A percentile compares a stretch with the other conserved stretches of the same genome.
phyloP scores from a whole-genome alignment of 2,797 vertebrate genomes.

The Sylvia borin region DNA sequence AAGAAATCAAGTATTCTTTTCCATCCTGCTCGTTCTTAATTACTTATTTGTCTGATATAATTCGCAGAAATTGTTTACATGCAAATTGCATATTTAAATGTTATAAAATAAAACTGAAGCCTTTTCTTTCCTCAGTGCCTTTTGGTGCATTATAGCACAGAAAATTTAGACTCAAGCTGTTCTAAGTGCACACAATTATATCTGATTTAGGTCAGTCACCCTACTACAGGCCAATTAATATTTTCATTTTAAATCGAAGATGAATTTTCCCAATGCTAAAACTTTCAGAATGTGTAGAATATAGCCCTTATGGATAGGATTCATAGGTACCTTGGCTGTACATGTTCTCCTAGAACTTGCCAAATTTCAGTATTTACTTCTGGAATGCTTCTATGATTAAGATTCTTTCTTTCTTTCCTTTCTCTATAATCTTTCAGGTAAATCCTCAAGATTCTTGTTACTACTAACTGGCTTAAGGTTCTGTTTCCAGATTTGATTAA shows the following conservation, averaged over 20 bases:
- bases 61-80: constrained; percentile 27
- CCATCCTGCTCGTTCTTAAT: background rate
- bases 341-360: background rate
- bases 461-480: constrained; percentile 47
- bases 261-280: background rate
- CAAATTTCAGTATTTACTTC: background rate
- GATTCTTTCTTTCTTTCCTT: background rate
- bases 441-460: constrained; percentile 41
- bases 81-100: constrained; percentile 58
- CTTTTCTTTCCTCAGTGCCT: constrained; percentile 1
- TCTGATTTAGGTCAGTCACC: constrained; percentile 63
- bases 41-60: constrained; percentile 32
- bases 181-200: constrained; percentile 55
- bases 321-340: background rate
- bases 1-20: constrained; percentile 46
- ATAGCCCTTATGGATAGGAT: background rate
- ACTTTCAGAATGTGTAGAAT: background rate
- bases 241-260: constrained; percentile 55
- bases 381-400: background rate
- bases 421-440: constrained; percentile 28
- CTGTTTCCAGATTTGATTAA: constrained; percentile 57
- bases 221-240: background rate
- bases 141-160: constrained; percentile 1
- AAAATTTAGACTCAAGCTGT: constrained; percentile 57
- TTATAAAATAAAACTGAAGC: constrained; percentile 38